These are phyloP conservation scores for Pterocles burchelli DNA, from an alignment of 2,113 vertebrate species.

Conservation along the genomic window DNA sequence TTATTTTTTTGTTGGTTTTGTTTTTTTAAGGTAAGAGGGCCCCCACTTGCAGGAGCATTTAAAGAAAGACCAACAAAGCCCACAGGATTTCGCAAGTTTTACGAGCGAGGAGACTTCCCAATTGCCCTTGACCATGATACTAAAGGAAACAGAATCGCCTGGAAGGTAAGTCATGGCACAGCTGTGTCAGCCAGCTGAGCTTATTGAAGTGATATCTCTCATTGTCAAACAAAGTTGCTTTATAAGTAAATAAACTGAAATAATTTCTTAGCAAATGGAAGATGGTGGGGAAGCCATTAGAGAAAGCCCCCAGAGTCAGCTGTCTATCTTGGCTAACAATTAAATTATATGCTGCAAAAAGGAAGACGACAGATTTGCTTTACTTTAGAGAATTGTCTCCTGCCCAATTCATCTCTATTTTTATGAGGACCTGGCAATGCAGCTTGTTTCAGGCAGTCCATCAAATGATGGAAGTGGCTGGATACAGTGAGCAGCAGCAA, in stretches of 20 bases:
- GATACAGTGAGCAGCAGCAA: slow-evolving; percentile 69
- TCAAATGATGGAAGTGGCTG: slow-evolving; percentile 74
- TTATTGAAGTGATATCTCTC: slow-evolving; percentile 62
- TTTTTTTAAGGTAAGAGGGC: slow-evolving; percentile 83
- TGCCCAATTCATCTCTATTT: slow-evolving; percentile 80
- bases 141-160: slow-evolving; percentile 88
- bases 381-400: slow-evolving; percentile 76
- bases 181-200: slow-evolving; percentile 57
- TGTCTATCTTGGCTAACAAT: slow-evolving; percentile 77
- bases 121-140: slow-evolving; percentile 85
- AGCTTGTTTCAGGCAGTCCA: slow-evolving; percentile 74
- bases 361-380: slow-evolving; percentile 78
- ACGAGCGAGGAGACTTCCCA: slow-evolving; percentile 91
- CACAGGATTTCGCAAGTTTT: slow-evolving; percentile 90
- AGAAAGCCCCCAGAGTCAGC: slow-evolving; percentile 66
- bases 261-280: slow-evolving; percentile 65
- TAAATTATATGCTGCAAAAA: slow-evolving; percentile 76
- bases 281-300: slow-evolving; percentile 35
- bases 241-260: slow-evolving; percentile 69
- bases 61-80: slow-evolving; percentile 84
- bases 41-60: slow-evolving; percentile 87
- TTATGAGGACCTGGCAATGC: slow-evolving; percentile 78
- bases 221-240: slow-evolving; percentile 62
- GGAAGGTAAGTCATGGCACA: slow-evolving; percentile 89
- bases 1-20: neutral